Evolutionary conservation across 1,140 invertebrate species (phyloP).

Genomic region (Dryas iulia): DNA sequence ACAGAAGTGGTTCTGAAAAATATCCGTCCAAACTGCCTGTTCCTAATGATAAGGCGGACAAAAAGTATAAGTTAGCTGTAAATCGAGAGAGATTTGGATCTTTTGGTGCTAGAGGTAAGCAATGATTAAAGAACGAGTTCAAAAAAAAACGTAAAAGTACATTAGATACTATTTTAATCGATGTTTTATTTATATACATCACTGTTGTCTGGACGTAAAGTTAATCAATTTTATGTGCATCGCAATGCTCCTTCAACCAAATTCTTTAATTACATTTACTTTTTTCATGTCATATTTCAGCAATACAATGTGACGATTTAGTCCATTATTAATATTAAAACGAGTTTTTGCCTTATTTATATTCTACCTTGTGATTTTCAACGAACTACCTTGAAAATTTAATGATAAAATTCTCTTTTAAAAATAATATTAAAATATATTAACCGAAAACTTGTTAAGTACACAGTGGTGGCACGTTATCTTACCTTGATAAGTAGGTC

Average conservation of each 20-base stretch:
- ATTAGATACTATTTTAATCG: too few species aligned
- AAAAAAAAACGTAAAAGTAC: too few species aligned
- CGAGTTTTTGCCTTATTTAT: constrained; percentile 3
- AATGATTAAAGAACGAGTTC: neutral
- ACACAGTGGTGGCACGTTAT: neutral
- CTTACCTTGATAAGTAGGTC: neutral
- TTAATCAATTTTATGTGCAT: neutral
- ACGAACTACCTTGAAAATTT: neutral
- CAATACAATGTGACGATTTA: neutral
- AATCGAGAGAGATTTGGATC: constrained; percentile 82
- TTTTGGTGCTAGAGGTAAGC: constrained; percentile 80
- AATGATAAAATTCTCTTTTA: neutral
- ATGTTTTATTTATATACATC: too few species aligned
- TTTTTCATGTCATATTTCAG: neutral
- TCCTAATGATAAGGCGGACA: constrained; percentile 59
- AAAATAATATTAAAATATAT: too few species aligned
- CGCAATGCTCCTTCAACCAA: neutral
- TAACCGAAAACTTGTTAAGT: neutral
- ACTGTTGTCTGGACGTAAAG: too few species aligned
- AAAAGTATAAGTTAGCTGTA: constrained; percentile 76
- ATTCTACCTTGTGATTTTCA: constrained; percentile 4
- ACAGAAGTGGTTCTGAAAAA: constrained; percentile 81
- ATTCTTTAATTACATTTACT: neutral
- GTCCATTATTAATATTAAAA: neutral
- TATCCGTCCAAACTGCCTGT: constrained; percentile 76